Conservation (phyloP, 2,888 invertebrate genomes). For the Nymphalis polychloros region DNA sequence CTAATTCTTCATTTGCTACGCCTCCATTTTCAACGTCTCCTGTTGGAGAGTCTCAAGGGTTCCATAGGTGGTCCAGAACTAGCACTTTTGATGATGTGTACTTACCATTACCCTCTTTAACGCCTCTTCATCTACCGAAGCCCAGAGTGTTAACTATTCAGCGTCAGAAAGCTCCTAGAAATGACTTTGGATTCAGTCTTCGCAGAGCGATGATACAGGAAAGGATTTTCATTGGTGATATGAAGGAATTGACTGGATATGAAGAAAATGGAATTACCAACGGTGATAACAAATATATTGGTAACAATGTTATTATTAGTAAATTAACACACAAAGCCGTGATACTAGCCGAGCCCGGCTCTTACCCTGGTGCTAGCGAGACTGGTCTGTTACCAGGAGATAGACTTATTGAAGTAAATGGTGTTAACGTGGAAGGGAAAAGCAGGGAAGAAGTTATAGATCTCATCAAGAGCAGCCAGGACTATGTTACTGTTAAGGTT, state of each 20-base stretch:
- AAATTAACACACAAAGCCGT: conserved; percentile 86
- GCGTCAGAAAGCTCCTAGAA: conserved; percentile 90
- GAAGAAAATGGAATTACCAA: conserved; percentile 62
- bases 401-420: conserved; percentile 94
- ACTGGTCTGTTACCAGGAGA: conserved; percentile 97
- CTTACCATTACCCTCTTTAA: conserved; percentile 86
- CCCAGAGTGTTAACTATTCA: conserved; percentile 89
- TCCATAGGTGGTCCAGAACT: conserved; percentile 89
- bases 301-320: conserved; percentile 58
- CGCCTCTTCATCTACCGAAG: conserved; percentile 85
- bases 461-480: conserved; percentile 92
- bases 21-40: conserved; percentile 93
- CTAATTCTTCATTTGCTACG: conserved; percentile 92
- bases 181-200: conserved; percentile 96
- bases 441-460: conserved; percentile 96
- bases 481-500: conserved; percentile 92
- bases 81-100: conserved; percentile 88
- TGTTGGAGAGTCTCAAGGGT: conserved; percentile 92
- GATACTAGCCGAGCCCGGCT: conserved; percentile 95
- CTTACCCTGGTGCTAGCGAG: conserved; percentile 87
- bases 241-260: conserved; percentile 60
- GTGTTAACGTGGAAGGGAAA: conserved; percentile 90
- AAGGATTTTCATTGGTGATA: conserved; percentile 75
- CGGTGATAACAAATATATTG: conserved; percentile 68
- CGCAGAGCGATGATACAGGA: conserved; percentile 93